Percentiles rank a stretch among this genome's conserved stretches.
Conservation (phyloP, 2,797 vertebrate species). For the Cirrhinus molitorella region DNA sequence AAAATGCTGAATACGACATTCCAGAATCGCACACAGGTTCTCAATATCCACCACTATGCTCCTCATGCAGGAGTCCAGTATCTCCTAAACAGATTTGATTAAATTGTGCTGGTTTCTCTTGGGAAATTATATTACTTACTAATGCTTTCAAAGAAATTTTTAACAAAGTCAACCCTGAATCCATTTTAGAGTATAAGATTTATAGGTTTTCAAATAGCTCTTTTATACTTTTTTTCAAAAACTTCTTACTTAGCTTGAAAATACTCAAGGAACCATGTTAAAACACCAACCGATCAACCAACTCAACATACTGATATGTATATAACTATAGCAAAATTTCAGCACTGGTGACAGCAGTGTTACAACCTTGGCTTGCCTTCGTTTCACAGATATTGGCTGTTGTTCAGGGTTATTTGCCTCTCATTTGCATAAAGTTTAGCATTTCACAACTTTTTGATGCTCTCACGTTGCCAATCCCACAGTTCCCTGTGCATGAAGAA, state of each 20-base stretch:
- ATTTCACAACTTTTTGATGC: constrained; percentile 11
- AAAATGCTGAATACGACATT: background rate
- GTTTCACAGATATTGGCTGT: background rate
- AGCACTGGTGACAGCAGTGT: background rate
- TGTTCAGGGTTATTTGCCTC: constrained; percentile 17
- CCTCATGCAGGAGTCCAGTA: background rate
- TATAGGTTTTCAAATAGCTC: background rate
- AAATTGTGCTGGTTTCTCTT: background rate
- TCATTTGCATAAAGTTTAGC: background rate
- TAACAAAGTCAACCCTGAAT: background rate
- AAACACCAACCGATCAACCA: background rate
- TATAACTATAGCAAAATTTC: background rate
- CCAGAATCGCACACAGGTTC: background rate
- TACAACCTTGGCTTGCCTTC: background rate
- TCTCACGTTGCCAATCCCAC: background rate
- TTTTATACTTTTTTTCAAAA: background rate
- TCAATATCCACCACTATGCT: background rate
- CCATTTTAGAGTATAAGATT: constrained; percentile 1
- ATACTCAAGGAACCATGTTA: background rate
- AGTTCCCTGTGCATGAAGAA: constrained; percentile 7
- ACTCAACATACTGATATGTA: background rate
- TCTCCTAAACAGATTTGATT: background rate
- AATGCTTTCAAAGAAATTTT: background rate
- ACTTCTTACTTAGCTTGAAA: background rate
- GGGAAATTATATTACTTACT: background rate